Base-by-base conservation (phyloP, 2,888 invertebrate genomes). In the Selenia dentaria region DNA sequence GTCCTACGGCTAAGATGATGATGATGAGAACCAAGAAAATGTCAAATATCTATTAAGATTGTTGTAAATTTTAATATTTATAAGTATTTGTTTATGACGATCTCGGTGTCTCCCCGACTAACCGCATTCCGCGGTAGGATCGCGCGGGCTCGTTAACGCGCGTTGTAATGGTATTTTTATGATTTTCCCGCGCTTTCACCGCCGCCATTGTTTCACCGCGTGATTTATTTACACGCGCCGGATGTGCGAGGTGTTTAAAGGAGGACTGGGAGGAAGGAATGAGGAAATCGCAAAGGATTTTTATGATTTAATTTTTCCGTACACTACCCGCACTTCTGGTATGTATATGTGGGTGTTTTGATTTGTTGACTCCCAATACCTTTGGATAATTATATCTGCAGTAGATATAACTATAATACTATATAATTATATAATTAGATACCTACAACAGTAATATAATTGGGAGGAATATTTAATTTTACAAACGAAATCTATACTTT, bases 101-200 rank as follows among this genome's bases (percentile, higher is more conserved):
- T n/a, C n/a, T n/a, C n/a, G n/a, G n/a, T n/a, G 39, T 33, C 34
- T 29, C 39, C 36, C 28, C n/a, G 5, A 31, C 35, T 44, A 38
- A 39, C 44, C 26, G 31, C 36, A 26, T 54, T 45, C 57, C 55
- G 48, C 47, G 45, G 45, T 44, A 52, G 51, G 51, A 54, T 58
- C 61, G 57, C 55, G 51, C 52, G 47, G 61, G 66, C 64, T 59
- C 66, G 68, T 68, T 78, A 78, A 74, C 74, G 70, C 68, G 63
- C 36, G 41, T 47, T 62, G 62, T 76, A 78, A 79, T 79, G 79
- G 70, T 66, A 64, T 77, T 79, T 78, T 79, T 79, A 79, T 79
- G 76, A 73, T 76, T 70, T 62, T 59, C 60, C 61, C 55, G 44
- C 59, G 60, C 64, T 59, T 52, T 44, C 53, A 26, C 48, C 48